phyloP scores from a whole-genome alignment of 2,113 vertebrate species.

The Oxyura jamaicensis region DNA sequence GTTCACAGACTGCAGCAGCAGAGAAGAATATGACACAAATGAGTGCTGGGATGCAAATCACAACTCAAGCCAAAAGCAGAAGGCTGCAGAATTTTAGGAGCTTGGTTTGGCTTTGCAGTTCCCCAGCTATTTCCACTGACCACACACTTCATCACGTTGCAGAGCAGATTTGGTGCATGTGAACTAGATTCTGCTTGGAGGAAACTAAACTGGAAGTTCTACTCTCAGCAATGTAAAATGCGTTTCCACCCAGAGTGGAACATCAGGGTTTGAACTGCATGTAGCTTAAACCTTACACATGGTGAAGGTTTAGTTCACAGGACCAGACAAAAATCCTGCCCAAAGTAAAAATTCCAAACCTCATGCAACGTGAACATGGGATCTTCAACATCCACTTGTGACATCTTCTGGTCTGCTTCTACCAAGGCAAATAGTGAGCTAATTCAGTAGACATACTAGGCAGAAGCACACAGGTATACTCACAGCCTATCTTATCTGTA shows the following conservation, averaged over 20 bases:
- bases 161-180: not conserved
- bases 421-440: not conserved
- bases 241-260: not conserved
- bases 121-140: not conserved
- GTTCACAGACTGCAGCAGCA: not conserved
- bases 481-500: not conserved
- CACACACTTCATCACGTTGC: too few relatives aligned
- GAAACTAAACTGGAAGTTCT: not conserved
- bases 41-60: not conserved
- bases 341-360: not conserved
- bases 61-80: too few relatives aligned
- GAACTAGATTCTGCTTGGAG: not conserved
- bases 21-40: not conserved
- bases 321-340: not conserved
- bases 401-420: not conserved
- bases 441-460: not conserved
- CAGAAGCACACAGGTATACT: not conserved
- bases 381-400: rapidly evolving
- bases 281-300: not conserved
- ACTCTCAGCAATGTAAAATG: not conserved
- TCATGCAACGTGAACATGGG: not conserved
- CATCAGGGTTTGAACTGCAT: not conserved
- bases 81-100: not conserved
- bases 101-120: too few relatives aligned
- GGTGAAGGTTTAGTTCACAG: not conserved